Conservation (phyloP, 2,888 invertebrate genomes). For the Mesodorylaimus sp. region DNA sequence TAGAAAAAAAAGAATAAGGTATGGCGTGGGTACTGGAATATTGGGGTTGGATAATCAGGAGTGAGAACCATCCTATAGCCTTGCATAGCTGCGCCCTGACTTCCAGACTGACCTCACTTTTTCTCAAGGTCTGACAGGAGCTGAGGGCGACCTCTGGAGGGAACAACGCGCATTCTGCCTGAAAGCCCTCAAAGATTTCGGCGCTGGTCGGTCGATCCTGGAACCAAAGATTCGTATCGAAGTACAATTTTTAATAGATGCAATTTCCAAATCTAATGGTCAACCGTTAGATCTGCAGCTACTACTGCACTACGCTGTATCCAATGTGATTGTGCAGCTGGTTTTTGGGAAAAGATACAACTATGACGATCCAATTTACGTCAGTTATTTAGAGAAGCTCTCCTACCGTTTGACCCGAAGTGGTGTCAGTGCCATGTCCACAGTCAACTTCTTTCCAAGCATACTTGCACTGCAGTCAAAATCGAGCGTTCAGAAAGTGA, state of each 20-base stretch:
- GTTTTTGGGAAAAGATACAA: constrained; percentile 23
- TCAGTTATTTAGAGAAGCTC: background rate
- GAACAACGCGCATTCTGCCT: constrained; percentile 23
- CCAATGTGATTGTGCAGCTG: constrained; percentile 26
- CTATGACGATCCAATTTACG: constrained; percentile 20
- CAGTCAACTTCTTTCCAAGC: too few species aligned
- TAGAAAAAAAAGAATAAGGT: too few species aligned
- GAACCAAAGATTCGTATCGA: constrained; percentile 21
- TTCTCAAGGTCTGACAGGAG: constrained; percentile 8
- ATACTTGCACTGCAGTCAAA: too few species aligned
- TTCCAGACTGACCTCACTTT: too few species aligned
- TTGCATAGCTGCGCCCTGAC: too few species aligned
- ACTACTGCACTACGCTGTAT: constrained; percentile 14
- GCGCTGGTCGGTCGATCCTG: constrained; percentile 25
- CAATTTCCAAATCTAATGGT: background rate
- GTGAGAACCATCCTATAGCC: too few species aligned
- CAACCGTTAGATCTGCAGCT: too few species aligned
- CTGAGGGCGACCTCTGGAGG: constrained; percentile 23
- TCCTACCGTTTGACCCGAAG: background rate
- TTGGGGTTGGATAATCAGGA: too few species aligned
- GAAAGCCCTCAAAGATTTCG: constrained; percentile 23
- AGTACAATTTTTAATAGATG: background rate
- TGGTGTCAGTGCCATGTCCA: background rate
- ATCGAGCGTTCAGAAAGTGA: too few species aligned
- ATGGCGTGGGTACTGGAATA: too few species aligned